phyloP scores from a whole-genome alignment of 2,113 vertebrate species.

The Eidolon helvum region DNA sequence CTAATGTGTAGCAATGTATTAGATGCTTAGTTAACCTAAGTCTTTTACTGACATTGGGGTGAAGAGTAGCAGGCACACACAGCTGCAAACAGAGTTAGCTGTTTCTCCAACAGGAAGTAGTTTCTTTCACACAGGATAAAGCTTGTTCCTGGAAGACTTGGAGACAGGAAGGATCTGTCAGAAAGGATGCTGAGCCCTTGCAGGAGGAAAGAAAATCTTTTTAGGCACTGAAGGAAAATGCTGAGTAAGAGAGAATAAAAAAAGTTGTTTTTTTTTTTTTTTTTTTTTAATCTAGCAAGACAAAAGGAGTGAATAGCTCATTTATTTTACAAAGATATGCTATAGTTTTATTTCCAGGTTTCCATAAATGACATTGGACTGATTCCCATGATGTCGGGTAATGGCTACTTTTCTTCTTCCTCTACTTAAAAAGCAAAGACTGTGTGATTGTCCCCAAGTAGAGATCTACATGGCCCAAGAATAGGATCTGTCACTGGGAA shows the following conservation, averaged over 20 bases:
- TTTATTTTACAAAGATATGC: not conserved
- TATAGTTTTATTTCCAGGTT: not conserved
- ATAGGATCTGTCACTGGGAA: not conserved
- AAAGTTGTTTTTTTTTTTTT: not conserved
- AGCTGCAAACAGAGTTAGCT: not conserved
- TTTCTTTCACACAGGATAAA: not conserved
- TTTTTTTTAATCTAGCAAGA: not conserved
- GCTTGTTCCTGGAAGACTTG: not conserved
- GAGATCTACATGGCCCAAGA: not conserved
- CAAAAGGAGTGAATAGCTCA: not conserved
- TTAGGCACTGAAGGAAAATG: not conserved
- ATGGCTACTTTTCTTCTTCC: not conserved
- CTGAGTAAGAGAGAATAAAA: not conserved
- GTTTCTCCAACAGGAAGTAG: not conserved
- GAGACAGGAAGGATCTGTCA: not conserved
- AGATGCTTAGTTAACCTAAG: slow-evolving; percentile 3
- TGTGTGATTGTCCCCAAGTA: not conserved
- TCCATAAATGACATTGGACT: not conserved
- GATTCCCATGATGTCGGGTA: not conserved
- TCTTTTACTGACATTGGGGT: not conserved
- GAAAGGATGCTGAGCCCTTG: not conserved
- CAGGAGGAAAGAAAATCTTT: not conserved
- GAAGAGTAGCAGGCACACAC: not conserved
- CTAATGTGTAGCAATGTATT: not conserved
- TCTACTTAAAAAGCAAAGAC: not conserved